Percentiles rank a stretch among this genome's conserved stretches.
These are phyloP conservation scores for Pachymerium ferrugineum DNA, from an alignment of 2,888 invertebrate species.

Conservation along the genomic window DNA sequence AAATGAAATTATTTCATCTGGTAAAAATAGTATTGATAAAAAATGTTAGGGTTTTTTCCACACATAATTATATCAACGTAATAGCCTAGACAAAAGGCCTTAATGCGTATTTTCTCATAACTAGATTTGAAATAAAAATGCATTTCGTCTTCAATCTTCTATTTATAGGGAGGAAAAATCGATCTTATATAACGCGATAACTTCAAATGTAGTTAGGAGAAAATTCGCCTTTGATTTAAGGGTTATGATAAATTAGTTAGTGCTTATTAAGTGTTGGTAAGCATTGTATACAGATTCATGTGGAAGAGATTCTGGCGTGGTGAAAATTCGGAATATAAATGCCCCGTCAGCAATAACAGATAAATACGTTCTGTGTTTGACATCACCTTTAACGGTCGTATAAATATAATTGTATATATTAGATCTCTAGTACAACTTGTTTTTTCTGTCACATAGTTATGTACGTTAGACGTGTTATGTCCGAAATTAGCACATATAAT, in stretches of 20 bases:
- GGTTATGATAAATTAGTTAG: background rate
- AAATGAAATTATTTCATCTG: no score
- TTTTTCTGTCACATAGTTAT: no score
- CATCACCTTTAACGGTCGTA: background rate
- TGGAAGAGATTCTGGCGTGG: slow-evolving; percentile 9
- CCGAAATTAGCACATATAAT: no score
- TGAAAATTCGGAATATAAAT: slow-evolving; percentile 4
- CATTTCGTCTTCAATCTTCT: no score
- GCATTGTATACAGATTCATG: background rate
- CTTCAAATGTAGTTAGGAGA: no score
- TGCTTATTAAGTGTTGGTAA: background rate
- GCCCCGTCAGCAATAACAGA: background rate
- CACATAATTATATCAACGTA: no score
- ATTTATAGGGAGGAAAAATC: no score
- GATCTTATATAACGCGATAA: background rate
- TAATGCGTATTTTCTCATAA: no score
- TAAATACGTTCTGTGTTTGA: background rate
- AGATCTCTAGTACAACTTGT: background rate
- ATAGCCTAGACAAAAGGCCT: no score
- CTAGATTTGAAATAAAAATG: no score
- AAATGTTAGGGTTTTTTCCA: no score
- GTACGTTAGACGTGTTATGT: background rate
- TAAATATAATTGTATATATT: slow-evolving; percentile 13
- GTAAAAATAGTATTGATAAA: no score
- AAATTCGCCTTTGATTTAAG: background rate